These are phyloP conservation scores for Diprion similis DNA, from an alignment of 1,140 invertebrate species.

Conservation along the genomic window DNA sequence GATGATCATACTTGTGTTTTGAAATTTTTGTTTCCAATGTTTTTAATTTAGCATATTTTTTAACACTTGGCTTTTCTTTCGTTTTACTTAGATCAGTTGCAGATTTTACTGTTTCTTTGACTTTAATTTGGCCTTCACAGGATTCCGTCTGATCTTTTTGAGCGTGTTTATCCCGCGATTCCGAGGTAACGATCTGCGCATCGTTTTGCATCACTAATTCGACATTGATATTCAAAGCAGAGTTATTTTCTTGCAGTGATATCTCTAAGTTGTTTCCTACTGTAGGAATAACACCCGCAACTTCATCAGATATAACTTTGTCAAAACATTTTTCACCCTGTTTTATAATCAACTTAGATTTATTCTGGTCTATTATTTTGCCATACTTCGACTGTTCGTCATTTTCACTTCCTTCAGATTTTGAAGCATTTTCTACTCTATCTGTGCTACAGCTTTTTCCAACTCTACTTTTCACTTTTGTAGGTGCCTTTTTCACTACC, in stretches of 20 bases:
- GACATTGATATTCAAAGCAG: background rate
- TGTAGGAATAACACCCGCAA: background rate
- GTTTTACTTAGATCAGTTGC: background rate
- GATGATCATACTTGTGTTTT: background rate
- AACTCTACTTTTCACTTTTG: background rate
- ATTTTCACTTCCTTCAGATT: background rate
- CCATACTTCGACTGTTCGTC: background rate
- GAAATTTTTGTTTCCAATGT: conserved; percentile 29
- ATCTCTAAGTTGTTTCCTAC: background rate
- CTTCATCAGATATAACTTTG: too few species aligned
- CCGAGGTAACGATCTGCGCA: background rate
- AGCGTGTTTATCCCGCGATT: background rate
- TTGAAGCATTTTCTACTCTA: background rate
- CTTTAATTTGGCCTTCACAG: conserved; percentile 9
- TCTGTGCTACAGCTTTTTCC: background rate
- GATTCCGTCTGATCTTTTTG: background rate
- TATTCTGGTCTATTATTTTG: background rate
- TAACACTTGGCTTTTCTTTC: conserved; percentile 39
- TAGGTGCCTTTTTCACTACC: background rate
- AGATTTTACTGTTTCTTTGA: background rate
- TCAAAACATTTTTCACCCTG: background rate
- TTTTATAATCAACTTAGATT: background rate
- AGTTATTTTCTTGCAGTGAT: background rate
- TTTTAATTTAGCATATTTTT: conserved; percentile 52
- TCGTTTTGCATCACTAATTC: background rate